Percentiles rank a stretch among this genome's conserved stretches.
Conservation (phyloP, 2,888 invertebrate genomes). For the Odontocerum albicorne region DNA sequence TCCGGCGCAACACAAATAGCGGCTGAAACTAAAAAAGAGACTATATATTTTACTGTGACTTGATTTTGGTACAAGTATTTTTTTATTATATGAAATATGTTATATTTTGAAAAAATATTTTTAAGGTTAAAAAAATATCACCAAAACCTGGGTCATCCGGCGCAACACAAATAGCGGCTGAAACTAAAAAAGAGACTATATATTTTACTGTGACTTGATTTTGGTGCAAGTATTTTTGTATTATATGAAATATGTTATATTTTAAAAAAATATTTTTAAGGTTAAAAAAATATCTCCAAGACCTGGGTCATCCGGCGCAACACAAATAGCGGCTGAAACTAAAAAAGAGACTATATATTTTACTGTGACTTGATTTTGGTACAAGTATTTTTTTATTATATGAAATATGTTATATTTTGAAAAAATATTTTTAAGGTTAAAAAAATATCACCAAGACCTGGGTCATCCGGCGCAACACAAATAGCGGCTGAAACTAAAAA, state of each 20-base stretch:
- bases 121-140: slow-evolving; percentile 34
- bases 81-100: neutral
- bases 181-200: slow-evolving; percentile 72
- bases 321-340: slow-evolving; percentile 62
- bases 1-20: slow-evolving; percentile 59
- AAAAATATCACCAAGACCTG: slow-evolving; percentile 45
- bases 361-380: neutral
- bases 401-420: neutral
- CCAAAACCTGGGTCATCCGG: slow-evolving; percentile 53
- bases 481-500: slow-evolving; percentile 65
- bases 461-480: slow-evolving; percentile 56
- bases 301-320: slow-evolving; percentile 54
- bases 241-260: neutral
- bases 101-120: neutral
- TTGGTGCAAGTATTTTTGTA: neutral
- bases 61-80: neutral
- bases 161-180: slow-evolving; percentile 61
- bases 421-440: neutral
- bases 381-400: neutral
- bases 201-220: neutral
- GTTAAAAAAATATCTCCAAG: slow-evolving; percentile 42
- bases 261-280: neutral
- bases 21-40: slow-evolving; percentile 72
- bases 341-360: slow-evolving; percentile 67
- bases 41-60: slow-evolving; percentile 42